A percentile compares a stretch with the other conserved stretches of the same genome.
Evolutionary conservation across 2,888 invertebrate species (phyloP).

Genomic region (Abscondita cerata): DNA sequence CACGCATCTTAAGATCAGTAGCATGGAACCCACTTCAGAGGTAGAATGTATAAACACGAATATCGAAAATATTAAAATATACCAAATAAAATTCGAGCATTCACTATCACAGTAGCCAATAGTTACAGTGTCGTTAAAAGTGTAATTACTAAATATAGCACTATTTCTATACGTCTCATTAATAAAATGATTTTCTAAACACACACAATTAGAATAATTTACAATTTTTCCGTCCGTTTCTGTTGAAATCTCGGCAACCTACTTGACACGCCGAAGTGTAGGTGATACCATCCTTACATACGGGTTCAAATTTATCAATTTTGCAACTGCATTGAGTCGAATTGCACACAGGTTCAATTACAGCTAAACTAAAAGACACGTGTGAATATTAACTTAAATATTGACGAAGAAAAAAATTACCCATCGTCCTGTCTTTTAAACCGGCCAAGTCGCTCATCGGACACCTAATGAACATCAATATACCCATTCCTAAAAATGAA

Average conservation of each 20-base stretch:
- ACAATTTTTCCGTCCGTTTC: slow-evolving; percentile 66
- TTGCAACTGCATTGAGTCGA: slow-evolving; percentile 74
- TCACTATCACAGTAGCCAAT: slow-evolving; percentile 82
- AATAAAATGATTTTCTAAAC: slow-evolving; percentile 51
- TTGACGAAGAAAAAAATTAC: slow-evolving; percentile 49
- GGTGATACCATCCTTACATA: slow-evolving; percentile 82
- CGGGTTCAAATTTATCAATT: slow-evolving; percentile 79
- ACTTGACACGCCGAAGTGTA: slow-evolving; percentile 92
- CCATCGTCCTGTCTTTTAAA: slow-evolving; percentile 57
- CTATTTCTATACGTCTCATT: slow-evolving; percentile 22
- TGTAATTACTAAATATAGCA: slow-evolving; percentile 40
- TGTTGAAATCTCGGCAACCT: slow-evolving; percentile 75
- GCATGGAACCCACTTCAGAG: slow-evolving; percentile 90
- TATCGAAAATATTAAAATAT: slow-evolving; percentile 82
- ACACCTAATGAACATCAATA: slow-evolving; percentile 89
- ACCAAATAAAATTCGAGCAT: slow-evolving; percentile 81
- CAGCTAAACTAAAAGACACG: slow-evolving; percentile 45
- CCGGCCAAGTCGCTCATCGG: slow-evolving; percentile 84
- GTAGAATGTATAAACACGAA: slow-evolving; percentile 93
- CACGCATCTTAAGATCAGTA: slow-evolving; percentile 89
- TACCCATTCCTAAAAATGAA: slow-evolving; percentile 71
- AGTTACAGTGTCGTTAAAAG: slow-evolving; percentile 64
- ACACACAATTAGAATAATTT: slow-evolving; percentile 63
- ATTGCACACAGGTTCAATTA: slow-evolving; percentile 68
- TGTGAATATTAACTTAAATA: neutral